phyloP scores from a whole-genome alignment of 2,888 invertebrate genomes.

The Stenurella melanura region DNA sequence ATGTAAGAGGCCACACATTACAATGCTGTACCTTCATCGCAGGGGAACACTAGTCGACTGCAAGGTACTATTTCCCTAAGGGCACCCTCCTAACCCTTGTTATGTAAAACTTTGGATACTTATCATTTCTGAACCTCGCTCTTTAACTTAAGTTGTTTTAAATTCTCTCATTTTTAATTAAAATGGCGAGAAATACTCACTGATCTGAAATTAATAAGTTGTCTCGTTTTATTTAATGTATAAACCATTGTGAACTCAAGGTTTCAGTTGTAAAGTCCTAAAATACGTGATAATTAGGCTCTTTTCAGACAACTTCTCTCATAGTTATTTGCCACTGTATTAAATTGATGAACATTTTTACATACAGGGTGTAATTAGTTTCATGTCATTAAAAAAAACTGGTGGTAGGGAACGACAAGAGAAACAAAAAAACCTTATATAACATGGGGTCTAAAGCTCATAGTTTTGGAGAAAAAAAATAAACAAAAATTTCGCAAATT shows the following conservation, averaged over 20 bases:
- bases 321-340: not conserved
- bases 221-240: not conserved
- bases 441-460: no score
- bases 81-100: slow-evolving; percentile 59
- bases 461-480: no score
- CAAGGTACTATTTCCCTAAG: slow-evolving; percentile 60
- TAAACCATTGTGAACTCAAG: not conserved
- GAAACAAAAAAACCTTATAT: no score
- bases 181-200: not conserved
- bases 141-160: slow-evolving; percentile 24
- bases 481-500: no score
- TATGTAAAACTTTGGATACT: slow-evolving; percentile 52
- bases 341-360: not conserved
- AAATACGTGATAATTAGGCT: not conserved
- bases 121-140: slow-evolving; percentile 35
- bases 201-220: not conserved
- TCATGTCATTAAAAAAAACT: no score
- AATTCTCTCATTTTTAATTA: slow-evolving; percentile 20
- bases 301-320: not conserved
- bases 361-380: no score
- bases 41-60: slow-evolving; percentile 60
- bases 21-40: slow-evolving; percentile 60
- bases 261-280: not conserved
- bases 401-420: no score
- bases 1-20: slow-evolving; percentile 56